These are phyloP conservation scores for Andrena cerasifolii DNA, from an alignment of 1,140 invertebrate species.

Conservation along the genomic window DNA sequence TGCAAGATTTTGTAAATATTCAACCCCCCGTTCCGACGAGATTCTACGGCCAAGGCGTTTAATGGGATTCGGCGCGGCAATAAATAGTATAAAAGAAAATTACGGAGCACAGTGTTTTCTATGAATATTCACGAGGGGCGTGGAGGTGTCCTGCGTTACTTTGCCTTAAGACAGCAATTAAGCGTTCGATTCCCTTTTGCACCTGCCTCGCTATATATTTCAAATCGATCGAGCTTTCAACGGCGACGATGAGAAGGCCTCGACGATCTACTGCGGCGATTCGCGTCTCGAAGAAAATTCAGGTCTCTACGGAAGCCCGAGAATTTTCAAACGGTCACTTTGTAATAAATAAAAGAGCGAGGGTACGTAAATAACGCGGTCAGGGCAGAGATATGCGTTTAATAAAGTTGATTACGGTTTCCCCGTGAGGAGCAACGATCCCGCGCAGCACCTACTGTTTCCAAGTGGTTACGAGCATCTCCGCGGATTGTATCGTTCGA, in stretches of 20 bases:
- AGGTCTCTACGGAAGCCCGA: too few relatives aligned
- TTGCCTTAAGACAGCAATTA: slow-evolving; percentile 39
- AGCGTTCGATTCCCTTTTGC: slow-evolving; percentile 39
- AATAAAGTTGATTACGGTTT: neutral
- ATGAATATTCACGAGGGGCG: slow-evolving; percentile 50
- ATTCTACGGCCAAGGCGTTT: neutral
- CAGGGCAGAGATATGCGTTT: neutral
- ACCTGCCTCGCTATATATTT: neutral
- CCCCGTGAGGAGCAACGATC: neutral
- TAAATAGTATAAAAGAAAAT: slow-evolving; percentile 38
- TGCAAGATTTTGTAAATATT: too few relatives aligned
- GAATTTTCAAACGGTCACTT: neutral
- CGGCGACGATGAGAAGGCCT: too few relatives aligned
- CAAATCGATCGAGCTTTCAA: neutral
- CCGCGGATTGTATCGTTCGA: too few relatives aligned
- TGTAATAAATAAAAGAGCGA: neutral
- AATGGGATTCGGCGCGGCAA: neutral
- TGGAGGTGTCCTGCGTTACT: neutral
- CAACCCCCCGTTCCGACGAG: too few relatives aligned
- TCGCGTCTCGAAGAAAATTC: too few relatives aligned
- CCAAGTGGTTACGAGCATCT: neutral
- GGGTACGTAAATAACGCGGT: neutral
- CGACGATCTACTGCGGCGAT: too few relatives aligned
- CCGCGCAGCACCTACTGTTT: neutral
- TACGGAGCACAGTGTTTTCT: slow-evolving; percentile 7